Percentiles rank a stretch among this genome's conserved stretches.
Conservation (phyloP, 2,797 vertebrate genomes). For the Ispidina lecontei region DNA sequence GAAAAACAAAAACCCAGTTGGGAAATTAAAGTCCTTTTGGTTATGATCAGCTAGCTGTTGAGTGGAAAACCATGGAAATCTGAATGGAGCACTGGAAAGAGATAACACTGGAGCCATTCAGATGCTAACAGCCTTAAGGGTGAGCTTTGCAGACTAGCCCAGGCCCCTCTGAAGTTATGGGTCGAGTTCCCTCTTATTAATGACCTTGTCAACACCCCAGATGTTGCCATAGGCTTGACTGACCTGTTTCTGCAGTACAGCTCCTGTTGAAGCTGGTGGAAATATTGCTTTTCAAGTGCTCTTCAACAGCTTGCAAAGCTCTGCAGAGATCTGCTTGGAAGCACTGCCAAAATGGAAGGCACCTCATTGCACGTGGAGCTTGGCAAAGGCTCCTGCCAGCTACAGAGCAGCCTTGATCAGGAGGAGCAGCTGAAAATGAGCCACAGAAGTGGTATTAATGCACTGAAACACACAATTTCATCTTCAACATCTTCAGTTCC, state of each 20-base stretch:
- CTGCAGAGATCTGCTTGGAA: neutral
- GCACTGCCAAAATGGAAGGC: neutral
- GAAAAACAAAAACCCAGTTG: slow-evolving; percentile 15
- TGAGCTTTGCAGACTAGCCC: neutral
- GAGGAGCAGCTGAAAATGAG: neutral
- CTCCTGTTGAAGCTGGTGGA: neutral
- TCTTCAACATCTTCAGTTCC: neutral
- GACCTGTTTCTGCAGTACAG: neutral
- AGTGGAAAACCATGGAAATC: slow-evolving; percentile 40
- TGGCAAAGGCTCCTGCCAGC: neutral
- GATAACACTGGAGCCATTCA: slow-evolving; percentile 37
- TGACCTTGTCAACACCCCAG: neutral
- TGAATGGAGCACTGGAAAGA: neutral
- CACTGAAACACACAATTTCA: neutral
- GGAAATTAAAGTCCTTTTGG: slow-evolving; percentile 35
- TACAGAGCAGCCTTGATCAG: neutral
- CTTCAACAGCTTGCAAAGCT: neutral
- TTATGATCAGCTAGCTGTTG: slow-evolving; percentile 28
- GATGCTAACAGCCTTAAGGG: neutral
- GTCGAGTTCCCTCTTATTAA: neutral
- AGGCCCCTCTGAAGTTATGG: neutral
- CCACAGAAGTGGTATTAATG: neutral
- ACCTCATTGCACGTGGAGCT: neutral
- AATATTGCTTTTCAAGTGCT: neutral
- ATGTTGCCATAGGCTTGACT: neutral